Evolutionary conservation across 2,888 invertebrate species (phyloP).

Genomic region (Nephrotoma guestfalica): DNA sequence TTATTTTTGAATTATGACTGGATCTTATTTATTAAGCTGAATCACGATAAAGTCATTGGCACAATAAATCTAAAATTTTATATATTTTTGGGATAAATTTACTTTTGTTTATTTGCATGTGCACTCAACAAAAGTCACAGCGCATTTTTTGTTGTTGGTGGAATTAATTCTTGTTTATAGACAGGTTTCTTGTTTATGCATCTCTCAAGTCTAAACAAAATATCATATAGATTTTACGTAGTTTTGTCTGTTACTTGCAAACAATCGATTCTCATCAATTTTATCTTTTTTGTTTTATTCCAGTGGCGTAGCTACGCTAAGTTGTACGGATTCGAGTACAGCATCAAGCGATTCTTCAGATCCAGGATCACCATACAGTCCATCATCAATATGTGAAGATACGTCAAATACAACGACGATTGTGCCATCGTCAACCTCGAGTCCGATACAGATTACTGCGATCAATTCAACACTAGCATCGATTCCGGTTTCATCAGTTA

Average conservation of each 20-base stretch:
- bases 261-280: background rate
- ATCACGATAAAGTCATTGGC: background rate
- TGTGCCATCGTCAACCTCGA: constrained; percentile 20
- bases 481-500: background rate
- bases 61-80: background rate
- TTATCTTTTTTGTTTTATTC: constrained; percentile 18
- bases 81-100: background rate
- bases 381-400: constrained; percentile 42
- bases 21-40: background rate
- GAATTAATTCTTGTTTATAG: background rate
- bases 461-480: constrained; percentile 16
- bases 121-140: background rate
- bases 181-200: background rate
- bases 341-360: constrained; percentile 73
- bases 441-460: constrained; percentile 11
- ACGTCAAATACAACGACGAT: constrained; percentile 22
- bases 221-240: background rate
- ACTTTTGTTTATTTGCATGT: background rate
- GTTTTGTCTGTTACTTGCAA: background rate
- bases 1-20: background rate
- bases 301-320: constrained; percentile 73
- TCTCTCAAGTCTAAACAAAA: background rate
- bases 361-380: constrained; percentile 72
- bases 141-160: background rate
- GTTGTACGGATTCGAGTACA: constrained; percentile 56